phyloP scores from a whole-genome alignment of 2,888 invertebrate genomes.

The Chrysomela aeneicollis region DNA sequence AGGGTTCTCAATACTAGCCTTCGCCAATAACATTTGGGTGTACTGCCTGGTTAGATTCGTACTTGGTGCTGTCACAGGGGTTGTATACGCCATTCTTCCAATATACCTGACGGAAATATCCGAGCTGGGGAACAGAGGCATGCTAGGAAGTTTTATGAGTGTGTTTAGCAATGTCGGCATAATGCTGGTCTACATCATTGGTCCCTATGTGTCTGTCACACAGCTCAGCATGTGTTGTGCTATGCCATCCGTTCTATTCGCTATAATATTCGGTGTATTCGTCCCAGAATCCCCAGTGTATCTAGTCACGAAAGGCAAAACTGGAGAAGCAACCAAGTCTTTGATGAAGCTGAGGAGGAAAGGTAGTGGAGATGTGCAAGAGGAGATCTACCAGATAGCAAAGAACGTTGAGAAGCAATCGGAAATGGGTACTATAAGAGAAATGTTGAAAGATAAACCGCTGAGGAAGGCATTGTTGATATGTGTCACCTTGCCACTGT shows the following conservation, averaged over 20 bases:
- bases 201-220: constrained; percentile 43
- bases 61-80: constrained; percentile 72
- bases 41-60: constrained; percentile 66
- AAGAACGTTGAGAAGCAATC: constrained; percentile 22
- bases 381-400: constrained; percentile 30
- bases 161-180: constrained; percentile 42
- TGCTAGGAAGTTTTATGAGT: constrained; percentile 65
- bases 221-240: constrained; percentile 41
- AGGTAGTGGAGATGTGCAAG: constrained; percentile 27
- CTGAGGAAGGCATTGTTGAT: constrained; percentile 68
- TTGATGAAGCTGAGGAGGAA: constrained; percentile 35
- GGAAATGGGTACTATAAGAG: constrained; percentile 27
- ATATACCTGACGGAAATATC: constrained; percentile 89
- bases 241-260: constrained; percentile 41
- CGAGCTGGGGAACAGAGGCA: constrained; percentile 79
- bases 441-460: constrained; percentile 30
- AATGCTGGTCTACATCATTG: constrained; percentile 43
- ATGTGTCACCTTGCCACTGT: constrained; percentile 78
- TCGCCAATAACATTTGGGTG: constrained; percentile 38
- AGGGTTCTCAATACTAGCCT: constrained; percentile 51
- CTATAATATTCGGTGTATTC: constrained; percentile 39
- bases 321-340: constrained; percentile 69
- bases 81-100: constrained; percentile 76
- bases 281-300: constrained; percentile 49
- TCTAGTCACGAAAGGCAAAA: constrained; percentile 60